These are phyloP conservation scores for Procambarus virginalis DNA, from an alignment of 1,140 invertebrate genomes.

Conservation along the genomic window DNA sequence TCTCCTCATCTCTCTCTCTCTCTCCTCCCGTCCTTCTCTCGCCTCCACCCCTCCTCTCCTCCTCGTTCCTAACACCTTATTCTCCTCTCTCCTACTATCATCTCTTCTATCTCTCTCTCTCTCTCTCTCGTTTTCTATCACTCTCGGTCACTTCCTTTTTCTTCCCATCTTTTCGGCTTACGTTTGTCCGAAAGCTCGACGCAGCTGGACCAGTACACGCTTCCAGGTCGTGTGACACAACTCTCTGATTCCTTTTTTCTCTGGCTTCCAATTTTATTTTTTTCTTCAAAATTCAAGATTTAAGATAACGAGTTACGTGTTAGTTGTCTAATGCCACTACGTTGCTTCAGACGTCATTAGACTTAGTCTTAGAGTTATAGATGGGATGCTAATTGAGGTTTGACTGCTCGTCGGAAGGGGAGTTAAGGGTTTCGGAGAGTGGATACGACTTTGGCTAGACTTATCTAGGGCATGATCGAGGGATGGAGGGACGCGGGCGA, in stretches of 20 bases:
- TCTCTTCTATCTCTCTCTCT: slow-evolving; percentile 12
- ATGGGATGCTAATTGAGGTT: not conserved
- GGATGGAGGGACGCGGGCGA: slow-evolving; percentile 38
- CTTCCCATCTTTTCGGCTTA: slow-evolving; percentile 51
- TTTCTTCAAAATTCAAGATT: not conserved
- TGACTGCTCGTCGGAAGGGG: not conserved
- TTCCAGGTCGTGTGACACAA: slow-evolving; percentile 64
- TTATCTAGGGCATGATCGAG: slow-evolving; percentile 63
- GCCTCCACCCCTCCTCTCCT: no score
- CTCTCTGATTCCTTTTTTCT: slow-evolving; percentile 34
- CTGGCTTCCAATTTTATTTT: not conserved
- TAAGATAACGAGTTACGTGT: no score
- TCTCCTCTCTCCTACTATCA: not conserved
- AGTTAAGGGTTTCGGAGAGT: slow-evolving; percentile 35
- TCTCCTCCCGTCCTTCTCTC: no score
- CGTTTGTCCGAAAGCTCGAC: slow-evolving; percentile 32
- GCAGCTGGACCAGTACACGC: slow-evolving; percentile 61
- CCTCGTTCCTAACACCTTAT: no score
- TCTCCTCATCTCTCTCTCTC: no score
- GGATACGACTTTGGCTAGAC: slow-evolving; percentile 38
- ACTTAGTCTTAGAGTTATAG: not conserved
- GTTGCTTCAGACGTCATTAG: not conserved
- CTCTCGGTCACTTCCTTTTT: slow-evolving; percentile 40
- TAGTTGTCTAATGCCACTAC: not conserved
- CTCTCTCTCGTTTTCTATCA: slow-evolving; percentile 15